Conservation (phyloP, 2,797 vertebrate genomes). For the Malurus splendens region DNA sequence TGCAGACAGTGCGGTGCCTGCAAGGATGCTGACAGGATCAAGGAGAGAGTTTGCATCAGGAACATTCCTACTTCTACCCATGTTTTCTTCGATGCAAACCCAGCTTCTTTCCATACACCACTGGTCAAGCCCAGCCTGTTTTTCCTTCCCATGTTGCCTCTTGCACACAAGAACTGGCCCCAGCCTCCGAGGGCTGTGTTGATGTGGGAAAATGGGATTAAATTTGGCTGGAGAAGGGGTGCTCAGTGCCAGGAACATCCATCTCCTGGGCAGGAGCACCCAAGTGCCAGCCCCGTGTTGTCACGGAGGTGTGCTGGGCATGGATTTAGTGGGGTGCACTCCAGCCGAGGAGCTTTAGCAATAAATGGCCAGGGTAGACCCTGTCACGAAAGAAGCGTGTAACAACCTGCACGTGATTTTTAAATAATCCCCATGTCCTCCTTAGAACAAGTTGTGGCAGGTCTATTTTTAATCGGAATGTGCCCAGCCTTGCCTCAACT, state of each 20-base stretch:
- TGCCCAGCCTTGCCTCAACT: background rate
- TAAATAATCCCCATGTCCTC: background rate
- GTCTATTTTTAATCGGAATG: background rate
- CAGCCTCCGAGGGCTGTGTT: fast-evolving
- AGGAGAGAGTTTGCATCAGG: background rate
- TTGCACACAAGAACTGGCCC: background rate
- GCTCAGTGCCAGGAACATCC: background rate
- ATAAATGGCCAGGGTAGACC: fast-evolving
- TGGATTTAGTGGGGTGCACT: background rate
- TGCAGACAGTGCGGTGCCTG: background rate
- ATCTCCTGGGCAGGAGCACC: too few relatives aligned
- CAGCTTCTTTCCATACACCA: background rate
- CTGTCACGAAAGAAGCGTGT: fast-evolving
- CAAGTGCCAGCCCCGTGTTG: fast-evolving
- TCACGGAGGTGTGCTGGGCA: fast-evolving
- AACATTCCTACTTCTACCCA: background rate
- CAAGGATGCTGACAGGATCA: background rate
- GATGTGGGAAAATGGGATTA: background rate
- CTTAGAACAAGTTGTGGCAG: background rate
- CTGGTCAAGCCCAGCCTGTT: background rate
- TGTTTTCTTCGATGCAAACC: background rate
- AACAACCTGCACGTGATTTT: fast-evolving
- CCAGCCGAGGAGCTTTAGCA: background rate
- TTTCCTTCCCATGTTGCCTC: background rate
- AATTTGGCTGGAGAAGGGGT: fast-evolving